Evolutionary conservation across 1,140 invertebrate genomes (phyloP), one percentile per base, ranked within the genome.

Genomic region (Philotrypesis tridentata): DNA sequence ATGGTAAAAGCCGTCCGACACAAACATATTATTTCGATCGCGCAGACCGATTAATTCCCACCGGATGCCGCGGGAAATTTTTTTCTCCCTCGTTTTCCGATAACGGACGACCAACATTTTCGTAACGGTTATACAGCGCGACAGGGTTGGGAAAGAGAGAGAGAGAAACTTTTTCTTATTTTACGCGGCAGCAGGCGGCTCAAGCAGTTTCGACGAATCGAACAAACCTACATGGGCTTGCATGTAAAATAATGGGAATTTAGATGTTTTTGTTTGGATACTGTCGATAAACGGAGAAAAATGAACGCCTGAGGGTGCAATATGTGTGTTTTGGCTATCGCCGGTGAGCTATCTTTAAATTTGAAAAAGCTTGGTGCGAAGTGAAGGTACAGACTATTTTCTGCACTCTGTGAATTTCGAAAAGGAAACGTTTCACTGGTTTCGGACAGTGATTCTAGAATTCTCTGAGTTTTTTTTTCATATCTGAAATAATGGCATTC

Each of bases 1-100:
- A 80, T 65, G 27, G 27, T 43, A 55, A 63, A 55, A 80, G 14
- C 31, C 14, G n/a, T 75, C 4, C 21, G 48, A 55, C 48, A 23
- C 12, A 70, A 75, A 70, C 25, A 76, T n/a, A n/a, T 81, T 76
- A 76, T 81, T 81, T 70, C 73, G 72, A 81, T 75, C 73, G 33
- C n/a, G 5, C 14, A 60, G 37, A 29, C 21, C 79, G 79, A 75
- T 80, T 80, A 73, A 73, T 80, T 80, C 70, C 55, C 68, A 43
- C 9, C 27, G 40, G 48, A 29, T 33, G 33, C 43, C 48, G 23
- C 33, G 68, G 14, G 37, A 67, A 43, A 63, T 27, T 72, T 61
- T 79, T 72, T 67, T 73, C 8, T 63, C 25, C 9, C 11, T 25
- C 17, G 14, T 14, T 78, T 48, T 48, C 37, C 14, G 60, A 55